Evolutionary conservation across 2,113 vertebrate species (phyloP).

Genomic region (Daboia siamensis): DNA sequence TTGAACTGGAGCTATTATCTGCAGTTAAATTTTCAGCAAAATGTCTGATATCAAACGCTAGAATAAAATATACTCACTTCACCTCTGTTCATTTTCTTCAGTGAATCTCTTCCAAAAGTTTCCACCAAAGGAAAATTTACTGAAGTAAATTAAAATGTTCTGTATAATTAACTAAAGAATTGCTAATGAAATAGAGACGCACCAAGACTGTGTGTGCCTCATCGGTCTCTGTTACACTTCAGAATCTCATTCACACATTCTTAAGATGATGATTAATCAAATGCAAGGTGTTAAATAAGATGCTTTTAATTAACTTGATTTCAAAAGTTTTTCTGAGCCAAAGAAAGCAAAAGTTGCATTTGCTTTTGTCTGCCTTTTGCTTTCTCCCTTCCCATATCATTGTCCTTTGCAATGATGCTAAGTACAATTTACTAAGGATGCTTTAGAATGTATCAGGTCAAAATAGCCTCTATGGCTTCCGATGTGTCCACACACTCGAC

Average conservation of each 20-base stretch:
- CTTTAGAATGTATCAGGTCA: no score
- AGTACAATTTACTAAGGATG: neutral
- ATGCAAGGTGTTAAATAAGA: conserved; percentile 53
- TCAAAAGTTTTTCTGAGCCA: conserved; percentile 38
- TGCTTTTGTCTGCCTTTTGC: neutral
- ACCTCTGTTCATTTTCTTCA: conserved; percentile 46
- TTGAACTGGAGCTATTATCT: conserved; percentile 58
- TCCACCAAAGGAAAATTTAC: conserved; percentile 46
- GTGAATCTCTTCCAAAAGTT: conserved; percentile 51
- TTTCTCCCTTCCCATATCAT: conserved; percentile 4
- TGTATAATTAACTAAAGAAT: conserved; percentile 50
- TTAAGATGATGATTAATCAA: conserved; percentile 60
- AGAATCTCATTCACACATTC: conserved; percentile 61
- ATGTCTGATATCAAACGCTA: conserved; percentile 47
- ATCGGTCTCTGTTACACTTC: conserved; percentile 55
- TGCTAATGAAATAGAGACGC: conserved; percentile 59
- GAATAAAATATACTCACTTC: conserved; percentile 55
- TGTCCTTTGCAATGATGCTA: neutral
- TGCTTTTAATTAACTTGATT: conserved; percentile 58
- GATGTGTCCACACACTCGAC: neutral
- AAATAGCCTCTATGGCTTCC: neutral
- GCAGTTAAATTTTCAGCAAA: conserved; percentile 53
- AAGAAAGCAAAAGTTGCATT: neutral
- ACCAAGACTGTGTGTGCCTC: conserved; percentile 37
- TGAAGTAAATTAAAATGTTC: conserved; percentile 61